A percentile compares a stretch with the other conserved stretches of the same genome.
These are phyloP conservation scores for Neomorphus geoffroyi DNA, from an alignment of 2,797 vertebrate species.

Conservation along the genomic window DNA sequence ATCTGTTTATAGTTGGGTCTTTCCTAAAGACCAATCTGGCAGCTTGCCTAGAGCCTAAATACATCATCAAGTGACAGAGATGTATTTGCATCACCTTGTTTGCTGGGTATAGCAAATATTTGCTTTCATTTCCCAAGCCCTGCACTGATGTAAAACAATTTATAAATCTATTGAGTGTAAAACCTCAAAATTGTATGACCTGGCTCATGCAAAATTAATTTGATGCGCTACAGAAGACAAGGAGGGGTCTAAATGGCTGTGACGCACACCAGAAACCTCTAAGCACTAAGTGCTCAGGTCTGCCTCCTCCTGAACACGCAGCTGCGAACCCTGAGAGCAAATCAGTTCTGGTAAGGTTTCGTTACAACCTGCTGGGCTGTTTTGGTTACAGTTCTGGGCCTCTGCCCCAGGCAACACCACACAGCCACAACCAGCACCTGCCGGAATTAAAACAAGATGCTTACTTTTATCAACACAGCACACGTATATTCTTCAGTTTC, in stretches of 20 bases:
- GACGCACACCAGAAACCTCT: too few relatives aligned
- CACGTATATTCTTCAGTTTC: background rate
- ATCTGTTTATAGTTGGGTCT: background rate
- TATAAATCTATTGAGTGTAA: background rate
- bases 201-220: background rate
- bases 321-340: background rate
- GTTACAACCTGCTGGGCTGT: background rate
- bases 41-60: background rate
- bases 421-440: accelerated
- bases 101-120: conserved; percentile 15
- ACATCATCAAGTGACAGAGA: background rate
- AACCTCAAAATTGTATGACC: background rate
- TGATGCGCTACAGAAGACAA: background rate
- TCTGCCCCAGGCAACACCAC: background rate
- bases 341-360: background rate
- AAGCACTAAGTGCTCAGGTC: background rate
- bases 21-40: background rate
- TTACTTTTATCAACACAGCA: background rate
- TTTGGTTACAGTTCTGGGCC: background rate
- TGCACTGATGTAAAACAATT: background rate
- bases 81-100: background rate
- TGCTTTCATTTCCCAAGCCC: background rate
- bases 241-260: accelerated
- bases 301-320: background rate
- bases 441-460: background rate